Percentiles rank a stretch among this genome's conserved stretches.
phyloP scores from a whole-genome alignment of 2,113 vertebrate genomes.

The Azemiops feae region DNA sequence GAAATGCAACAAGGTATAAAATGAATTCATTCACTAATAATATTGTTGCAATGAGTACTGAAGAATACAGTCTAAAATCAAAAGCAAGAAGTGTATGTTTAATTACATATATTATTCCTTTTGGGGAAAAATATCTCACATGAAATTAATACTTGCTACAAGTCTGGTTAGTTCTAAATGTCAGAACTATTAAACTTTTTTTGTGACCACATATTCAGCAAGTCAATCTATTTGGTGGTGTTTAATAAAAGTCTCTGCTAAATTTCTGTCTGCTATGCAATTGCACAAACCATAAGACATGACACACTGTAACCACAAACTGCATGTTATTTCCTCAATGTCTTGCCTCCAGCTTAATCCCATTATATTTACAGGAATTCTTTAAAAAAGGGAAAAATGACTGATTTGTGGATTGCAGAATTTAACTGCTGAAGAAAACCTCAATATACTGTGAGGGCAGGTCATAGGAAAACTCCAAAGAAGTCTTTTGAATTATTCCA shows the following conservation, averaged over 20 bases:
- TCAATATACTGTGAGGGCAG: neutral
- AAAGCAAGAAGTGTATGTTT: neutral
- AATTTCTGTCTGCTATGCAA: neutral
- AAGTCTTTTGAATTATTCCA: neutral
- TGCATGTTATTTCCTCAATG: neutral
- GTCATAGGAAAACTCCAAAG: neutral
- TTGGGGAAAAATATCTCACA: neutral
- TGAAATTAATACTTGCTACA: neutral
- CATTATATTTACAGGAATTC: neutral
- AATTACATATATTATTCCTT: conserved; percentile 3
- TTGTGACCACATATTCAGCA: neutral
- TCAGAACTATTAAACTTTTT: neutral
- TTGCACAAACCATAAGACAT: neutral
- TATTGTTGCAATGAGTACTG: neutral
- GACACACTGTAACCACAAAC: neutral
- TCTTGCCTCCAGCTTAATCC: neutral
- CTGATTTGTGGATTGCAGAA: neutral
- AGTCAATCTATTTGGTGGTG: neutral
- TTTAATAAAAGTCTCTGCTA: neutral
- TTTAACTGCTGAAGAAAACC: neutral
- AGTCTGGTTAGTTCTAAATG: neutral
- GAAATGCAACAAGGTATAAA: conserved; percentile 2
- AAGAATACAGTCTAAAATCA: neutral
- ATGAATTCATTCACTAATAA: neutral
- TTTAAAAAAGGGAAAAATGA: neutral